Percentiles rank a stretch among this genome's conserved stretches.
These are phyloP conservation scores for Epinotia ramella DNA, from an alignment of 2,888 invertebrate genomes.

Conservation along the genomic window DNA sequence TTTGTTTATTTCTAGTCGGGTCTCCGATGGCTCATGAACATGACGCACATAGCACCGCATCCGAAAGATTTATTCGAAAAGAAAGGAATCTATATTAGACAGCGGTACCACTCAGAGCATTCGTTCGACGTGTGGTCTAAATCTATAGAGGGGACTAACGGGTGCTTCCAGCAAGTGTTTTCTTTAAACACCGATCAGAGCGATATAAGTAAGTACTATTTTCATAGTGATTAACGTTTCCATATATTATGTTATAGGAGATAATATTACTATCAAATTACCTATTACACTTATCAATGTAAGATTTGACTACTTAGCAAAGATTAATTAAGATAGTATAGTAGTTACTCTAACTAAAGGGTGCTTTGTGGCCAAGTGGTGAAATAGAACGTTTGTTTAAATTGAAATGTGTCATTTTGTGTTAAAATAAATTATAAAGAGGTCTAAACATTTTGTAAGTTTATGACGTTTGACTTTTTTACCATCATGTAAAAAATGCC, in stretches of 20 bases:
- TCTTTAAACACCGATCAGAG: slow-evolving; percentile 68
- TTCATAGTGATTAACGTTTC: neutral
- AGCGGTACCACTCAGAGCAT: slow-evolving; percentile 68
- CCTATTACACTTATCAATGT: neutral
- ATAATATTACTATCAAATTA: neutral
- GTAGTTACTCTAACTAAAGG: no score
- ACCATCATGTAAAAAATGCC: no score
- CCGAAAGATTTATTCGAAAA: slow-evolving; percentile 53
- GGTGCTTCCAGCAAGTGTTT: slow-evolving; percentile 74
- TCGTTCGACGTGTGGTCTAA: slow-evolving; percentile 78
- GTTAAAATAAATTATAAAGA: no score
- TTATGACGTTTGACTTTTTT: no score
- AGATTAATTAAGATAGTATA: no score
- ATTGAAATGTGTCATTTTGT: no score
- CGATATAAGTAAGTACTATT: slow-evolving; percentile 63
- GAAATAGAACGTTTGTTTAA: no score
- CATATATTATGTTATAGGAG: neutral
- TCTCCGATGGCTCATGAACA: slow-evolving; percentile 72
- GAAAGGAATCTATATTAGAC: slow-evolving; percentile 64
- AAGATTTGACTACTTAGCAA: no score
- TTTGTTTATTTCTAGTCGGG: slow-evolving; percentile 61
- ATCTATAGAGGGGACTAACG: slow-evolving; percentile 62
- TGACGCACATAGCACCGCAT: slow-evolving; percentile 55
- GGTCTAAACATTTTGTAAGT: no score
- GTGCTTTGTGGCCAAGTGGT: no score